phyloP scores from a whole-genome alignment of 2,113 vertebrate genomes.

The Entelurus aequoreus region DNA sequence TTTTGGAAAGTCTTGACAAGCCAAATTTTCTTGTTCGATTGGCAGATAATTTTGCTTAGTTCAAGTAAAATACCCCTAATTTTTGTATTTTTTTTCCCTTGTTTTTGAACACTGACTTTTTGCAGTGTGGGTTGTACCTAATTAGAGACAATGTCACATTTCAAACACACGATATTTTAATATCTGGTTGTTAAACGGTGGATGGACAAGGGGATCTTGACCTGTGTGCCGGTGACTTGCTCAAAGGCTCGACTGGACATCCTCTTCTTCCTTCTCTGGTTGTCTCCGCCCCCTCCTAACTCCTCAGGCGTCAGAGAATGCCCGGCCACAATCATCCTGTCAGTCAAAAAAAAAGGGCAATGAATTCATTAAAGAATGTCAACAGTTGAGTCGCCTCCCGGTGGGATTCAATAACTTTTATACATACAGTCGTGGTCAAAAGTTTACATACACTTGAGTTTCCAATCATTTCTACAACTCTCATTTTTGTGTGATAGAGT shows the following conservation, averaged over 20 bases:
- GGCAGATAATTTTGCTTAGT: too few species aligned
- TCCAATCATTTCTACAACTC: too few species aligned
- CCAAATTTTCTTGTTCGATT: too few species aligned
- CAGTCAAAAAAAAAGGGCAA: slow-evolving; percentile 55
- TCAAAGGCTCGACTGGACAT: slow-evolving; percentile 74
- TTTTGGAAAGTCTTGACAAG: too few species aligned
- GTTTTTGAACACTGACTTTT: too few species aligned
- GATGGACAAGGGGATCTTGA: slow-evolving; percentile 50
- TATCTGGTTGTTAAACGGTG: slow-evolving; percentile 28
- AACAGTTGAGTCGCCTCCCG: slow-evolving; percentile 46
- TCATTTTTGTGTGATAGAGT: too few species aligned
- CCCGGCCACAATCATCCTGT: slow-evolving; percentile 79
- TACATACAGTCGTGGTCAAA: slow-evolving; percentile 17
- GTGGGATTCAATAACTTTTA: slow-evolving; percentile 48
- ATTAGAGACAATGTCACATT: slow-evolving; percentile 56
- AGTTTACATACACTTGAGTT: too few species aligned
- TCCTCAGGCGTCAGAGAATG: slow-evolving; percentile 80
- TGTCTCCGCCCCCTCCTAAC: slow-evolving; percentile 70
- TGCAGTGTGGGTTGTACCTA: slow-evolving; percentile 43
- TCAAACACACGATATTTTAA: slow-evolving; percentile 44
- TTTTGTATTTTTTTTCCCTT: too few species aligned
- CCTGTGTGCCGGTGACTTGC: slow-evolving; percentile 59
- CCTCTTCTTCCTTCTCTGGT: slow-evolving; percentile 80
- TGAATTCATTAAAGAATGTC: slow-evolving; percentile 29
- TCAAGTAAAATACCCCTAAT: too few species aligned